phyloP scores from a whole-genome alignment of 2,113 vertebrate genomes.

The Casuarius casuarius region DNA sequence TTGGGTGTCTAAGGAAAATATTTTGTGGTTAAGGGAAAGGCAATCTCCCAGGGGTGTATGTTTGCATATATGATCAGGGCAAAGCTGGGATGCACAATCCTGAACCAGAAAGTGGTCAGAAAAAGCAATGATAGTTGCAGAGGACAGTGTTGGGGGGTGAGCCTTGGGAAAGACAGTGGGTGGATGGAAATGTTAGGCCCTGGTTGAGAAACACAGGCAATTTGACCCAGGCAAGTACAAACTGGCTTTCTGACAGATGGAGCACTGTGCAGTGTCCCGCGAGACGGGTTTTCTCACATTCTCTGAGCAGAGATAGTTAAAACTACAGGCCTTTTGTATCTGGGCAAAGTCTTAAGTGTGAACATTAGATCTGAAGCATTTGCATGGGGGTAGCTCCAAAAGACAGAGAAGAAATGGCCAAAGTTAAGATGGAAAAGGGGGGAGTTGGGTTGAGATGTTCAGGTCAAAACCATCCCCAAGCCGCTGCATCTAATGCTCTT shows the following conservation, averaged over 20 bases:
- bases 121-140: neutral
- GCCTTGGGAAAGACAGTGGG: neutral
- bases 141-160: neutral
- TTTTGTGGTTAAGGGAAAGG: neutral
- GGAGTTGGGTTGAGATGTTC: neutral
- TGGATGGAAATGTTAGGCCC: too few relatives aligned
- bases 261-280: too few relatives aligned
- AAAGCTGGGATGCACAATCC: fast-evolving
- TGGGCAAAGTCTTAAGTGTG: neutral
- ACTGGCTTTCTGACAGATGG: too few relatives aligned
- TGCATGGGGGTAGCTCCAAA: neutral
- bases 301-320: neutral
- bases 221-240: too few relatives aligned
- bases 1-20: neutral
- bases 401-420: neutral
- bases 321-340: neutral
- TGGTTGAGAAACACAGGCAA: too few relatives aligned
- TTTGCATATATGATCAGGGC: neutral
- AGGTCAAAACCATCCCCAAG: neutral
- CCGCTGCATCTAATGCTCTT: neutral
- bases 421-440: neutral
- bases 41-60: neutral
- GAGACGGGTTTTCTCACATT: neutral
- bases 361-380: neutral
- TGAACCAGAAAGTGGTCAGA: neutral